Evolutionary conservation across 2,888 invertebrate species (phyloP), one percentile per base, ranked within the genome.

Genomic region (Leptopilina drosophilae): DNA sequence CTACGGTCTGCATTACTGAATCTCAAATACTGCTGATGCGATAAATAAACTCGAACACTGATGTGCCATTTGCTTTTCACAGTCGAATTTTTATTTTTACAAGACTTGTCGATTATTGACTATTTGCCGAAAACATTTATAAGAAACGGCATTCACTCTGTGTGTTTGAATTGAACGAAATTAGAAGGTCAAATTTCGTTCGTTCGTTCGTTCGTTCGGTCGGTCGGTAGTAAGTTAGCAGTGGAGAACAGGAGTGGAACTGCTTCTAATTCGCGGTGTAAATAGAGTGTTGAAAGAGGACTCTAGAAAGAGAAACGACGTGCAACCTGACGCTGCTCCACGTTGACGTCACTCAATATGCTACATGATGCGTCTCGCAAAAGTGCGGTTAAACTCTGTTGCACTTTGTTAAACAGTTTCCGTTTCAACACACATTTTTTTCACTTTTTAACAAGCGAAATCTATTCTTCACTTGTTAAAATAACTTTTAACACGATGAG

Each of bases 1-100:
- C 80, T 81, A 81, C 80, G 79, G 15, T 64, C 78, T 53, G 69
- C 80, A 78, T 82, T 84, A 84, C 84, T 84, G 84, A 87, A 86
- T 87, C 86, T 84, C 86, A 86, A 87, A 85, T 82, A 78, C 77
- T 69, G 59, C 59, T 79, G 76, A 81, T 78, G 82, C 80, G 79
- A 86, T 84, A 86, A 86, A 87, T 87, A 85, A 86, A 82, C 80
- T 82, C n/a, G n/a, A 1, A n/a, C 5, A 42, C 66, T 67, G 46
- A 42, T 46, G 12, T 67, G 46, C 3, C n/a, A 66, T 66, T 40
- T 42, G n/a, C 15, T 14, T 8, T 42, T 40, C 15, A 14, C 9
- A n/a, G 42, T 66, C 14, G 9, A 66, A 14, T 66, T 66, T n/a
- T 40, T 65, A 40, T 40, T 33, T 40, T 66, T n/a, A 40, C 46